Percentiles rank a stretch among this genome's conserved stretches.
These are phyloP conservation scores for Tadarida brasiliensis DNA, from an alignment of 2,797 vertebrate species.

Conservation along the genomic window DNA sequence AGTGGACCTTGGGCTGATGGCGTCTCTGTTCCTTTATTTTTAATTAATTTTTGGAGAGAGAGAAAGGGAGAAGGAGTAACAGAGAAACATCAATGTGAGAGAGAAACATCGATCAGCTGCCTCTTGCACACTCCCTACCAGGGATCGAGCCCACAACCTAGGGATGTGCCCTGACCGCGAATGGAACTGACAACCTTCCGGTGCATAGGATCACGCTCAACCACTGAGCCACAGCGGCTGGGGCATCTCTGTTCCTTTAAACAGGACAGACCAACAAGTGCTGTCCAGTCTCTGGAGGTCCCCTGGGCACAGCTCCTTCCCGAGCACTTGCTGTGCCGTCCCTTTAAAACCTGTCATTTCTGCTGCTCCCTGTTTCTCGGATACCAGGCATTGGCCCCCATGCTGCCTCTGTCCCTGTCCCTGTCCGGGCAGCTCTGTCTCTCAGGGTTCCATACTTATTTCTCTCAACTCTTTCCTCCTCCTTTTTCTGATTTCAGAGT, in stretches of 20 bases:
- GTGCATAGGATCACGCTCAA: not conserved
- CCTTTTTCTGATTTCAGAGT: conserved; percentile 9
- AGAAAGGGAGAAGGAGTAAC: not conserved
- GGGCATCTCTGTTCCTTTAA: not conserved
- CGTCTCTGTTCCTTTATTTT: not conserved
- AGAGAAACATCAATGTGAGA: not conserved
- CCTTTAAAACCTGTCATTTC: not conserved
- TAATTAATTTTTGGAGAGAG: not conserved
- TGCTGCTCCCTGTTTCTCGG: not conserved
- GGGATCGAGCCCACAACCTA: not conserved
- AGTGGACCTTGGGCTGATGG: not conserved
- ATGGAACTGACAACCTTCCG: not conserved
- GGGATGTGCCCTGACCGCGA: not conserved
- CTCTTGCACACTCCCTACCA: not conserved
- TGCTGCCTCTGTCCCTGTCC: not conserved
- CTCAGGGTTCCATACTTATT: not conserved
- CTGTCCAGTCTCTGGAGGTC: too few species aligned
- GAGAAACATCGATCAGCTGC: not conserved
- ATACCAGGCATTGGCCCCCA: not conserved
- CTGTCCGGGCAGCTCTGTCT: not conserved
- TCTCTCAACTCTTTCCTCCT: not conserved
- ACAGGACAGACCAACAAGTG: not conserved
- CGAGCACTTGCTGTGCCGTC: not conserved
- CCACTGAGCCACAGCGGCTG: not conserved
- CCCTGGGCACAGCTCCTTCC: not conserved